Conservation (phyloP, 2,888 invertebrate species). For the Geophilus truncorum region DNA sequence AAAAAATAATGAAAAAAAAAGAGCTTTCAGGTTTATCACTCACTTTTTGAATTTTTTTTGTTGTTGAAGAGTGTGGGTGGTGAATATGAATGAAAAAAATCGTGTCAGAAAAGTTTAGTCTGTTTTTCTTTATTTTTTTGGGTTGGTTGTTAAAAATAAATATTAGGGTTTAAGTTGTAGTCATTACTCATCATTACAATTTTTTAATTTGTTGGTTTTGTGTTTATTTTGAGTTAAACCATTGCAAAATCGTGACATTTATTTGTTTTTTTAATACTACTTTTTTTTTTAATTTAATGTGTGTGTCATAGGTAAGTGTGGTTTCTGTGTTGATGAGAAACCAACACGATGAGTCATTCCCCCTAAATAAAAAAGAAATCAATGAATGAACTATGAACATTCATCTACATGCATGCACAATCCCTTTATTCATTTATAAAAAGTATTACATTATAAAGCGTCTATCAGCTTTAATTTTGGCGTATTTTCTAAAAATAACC, state of each 20-base stretch:
- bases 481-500: background rate
- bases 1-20: background rate
- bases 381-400: conserved; percentile 2
- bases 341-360: conserved; percentile 12
- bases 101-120: background rate
- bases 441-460: no score
- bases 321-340: background rate
- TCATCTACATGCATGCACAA: background rate
- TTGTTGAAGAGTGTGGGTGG: background rate
- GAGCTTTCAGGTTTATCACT: conserved; percentile 4
- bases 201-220: background rate
- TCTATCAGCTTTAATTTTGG: conserved; percentile 23
- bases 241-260: background rate
- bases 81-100: background rate
- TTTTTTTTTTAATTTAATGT: background rate
- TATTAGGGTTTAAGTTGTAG: background rate
- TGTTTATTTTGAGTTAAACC: background rate
- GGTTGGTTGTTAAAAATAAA: background rate
- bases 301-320: background rate
- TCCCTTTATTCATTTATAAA: background rate
- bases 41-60: background rate
- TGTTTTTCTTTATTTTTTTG: background rate
- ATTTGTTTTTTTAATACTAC: background rate
- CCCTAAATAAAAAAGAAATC: conserved; percentile 5
- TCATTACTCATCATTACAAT: background rate